Percentiles rank a stretch among this genome's conserved stretches.
These are phyloP conservation scores for Entelurus aequoreus DNA, from an alignment of 2,113 vertebrate genomes.

Conservation along the genomic window DNA sequence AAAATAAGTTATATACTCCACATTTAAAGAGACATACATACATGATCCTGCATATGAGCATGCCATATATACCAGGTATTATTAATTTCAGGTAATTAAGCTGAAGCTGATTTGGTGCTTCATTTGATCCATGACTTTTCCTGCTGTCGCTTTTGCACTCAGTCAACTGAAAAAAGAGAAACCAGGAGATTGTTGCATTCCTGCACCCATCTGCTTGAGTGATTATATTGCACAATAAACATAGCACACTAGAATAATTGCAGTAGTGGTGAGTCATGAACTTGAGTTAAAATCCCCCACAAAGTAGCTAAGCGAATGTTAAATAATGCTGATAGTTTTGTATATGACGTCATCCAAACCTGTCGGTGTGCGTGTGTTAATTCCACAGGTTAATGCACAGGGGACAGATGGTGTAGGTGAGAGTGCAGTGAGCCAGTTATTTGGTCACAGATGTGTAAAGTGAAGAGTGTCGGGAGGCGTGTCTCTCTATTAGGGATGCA, in stretches of 20 bases:
- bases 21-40: background rate
- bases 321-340: background rate
- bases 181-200: background rate
- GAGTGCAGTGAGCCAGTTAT: slow-evolving; percentile 37
- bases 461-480: slow-evolving; percentile 34
- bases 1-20: background rate
- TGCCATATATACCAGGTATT: background rate
- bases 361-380: background rate
- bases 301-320: too few relatives aligned
- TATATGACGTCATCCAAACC: background rate
- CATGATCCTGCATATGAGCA: background rate
- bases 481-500: slow-evolving; percentile 11
- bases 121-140: background rate
- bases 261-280: background rate
- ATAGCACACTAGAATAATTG: background rate
- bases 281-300: background rate
- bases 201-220: slow-evolving; percentile 4
- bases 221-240: slow-evolving; percentile 8
- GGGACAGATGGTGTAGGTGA: slow-evolving; percentile 67
- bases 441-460: slow-evolving; percentile 68
- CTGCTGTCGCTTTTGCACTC: background rate
- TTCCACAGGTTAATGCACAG: slow-evolving; percentile 25
- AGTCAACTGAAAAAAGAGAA: background rate
- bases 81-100: background rate
- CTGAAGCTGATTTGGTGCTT: background rate